Evolutionary conservation across 1,140 invertebrate genomes (phyloP).

Genomic region (Drosophila paulistorum): DNA sequence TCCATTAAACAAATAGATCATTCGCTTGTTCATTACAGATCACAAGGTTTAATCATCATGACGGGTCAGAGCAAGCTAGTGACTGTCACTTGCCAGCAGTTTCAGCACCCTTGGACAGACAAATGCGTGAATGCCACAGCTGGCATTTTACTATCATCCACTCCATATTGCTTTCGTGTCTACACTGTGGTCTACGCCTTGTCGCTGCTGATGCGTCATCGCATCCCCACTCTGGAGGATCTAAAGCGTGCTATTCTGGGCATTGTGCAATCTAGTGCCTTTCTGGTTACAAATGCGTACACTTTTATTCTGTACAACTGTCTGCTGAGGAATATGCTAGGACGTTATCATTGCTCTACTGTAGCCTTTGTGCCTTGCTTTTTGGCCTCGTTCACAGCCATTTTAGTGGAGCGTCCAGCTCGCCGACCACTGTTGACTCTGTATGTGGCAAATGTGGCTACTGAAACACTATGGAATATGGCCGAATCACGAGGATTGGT

Average conservation of each 20-base stretch:
- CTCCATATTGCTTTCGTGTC: conserved; percentile 89
- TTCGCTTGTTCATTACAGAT: neutral
- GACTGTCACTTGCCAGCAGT: conserved; percentile 86
- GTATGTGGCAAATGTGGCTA: conserved; percentile 92
- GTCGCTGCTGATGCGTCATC: conserved; percentile 88
- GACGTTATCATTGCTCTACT: conserved; percentile 88
- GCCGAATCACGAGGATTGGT: conserved; percentile 86
- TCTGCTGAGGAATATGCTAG: conserved; percentile 86
- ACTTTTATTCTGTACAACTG: conserved; percentile 89
- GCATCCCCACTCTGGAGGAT: conserved; percentile 86
- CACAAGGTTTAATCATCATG: conserved; percentile 82
- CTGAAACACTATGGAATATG: conserved; percentile 91
- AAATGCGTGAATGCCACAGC: conserved; percentile 87
- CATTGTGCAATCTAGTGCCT: conserved; percentile 89
- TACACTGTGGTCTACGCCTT: conserved; percentile 91
- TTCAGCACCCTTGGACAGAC: conserved; percentile 91
- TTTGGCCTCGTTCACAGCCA: conserved; percentile 88
- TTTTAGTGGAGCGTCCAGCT: conserved; percentile 89
- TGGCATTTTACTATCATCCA: conserved; percentile 86
- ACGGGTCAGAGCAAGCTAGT: conserved; percentile 87
- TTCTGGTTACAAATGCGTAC: conserved; percentile 90
- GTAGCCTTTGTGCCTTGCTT: conserved; percentile 89
- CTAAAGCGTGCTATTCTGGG: conserved; percentile 87
- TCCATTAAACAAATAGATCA: neutral
- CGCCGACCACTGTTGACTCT: conserved; percentile 88